A percentile compares a stretch with the other conserved stretches of the same genome.
phyloP scores from a whole-genome alignment of 1,140 invertebrate genomes.

The Solenopsis fugax region DNA sequence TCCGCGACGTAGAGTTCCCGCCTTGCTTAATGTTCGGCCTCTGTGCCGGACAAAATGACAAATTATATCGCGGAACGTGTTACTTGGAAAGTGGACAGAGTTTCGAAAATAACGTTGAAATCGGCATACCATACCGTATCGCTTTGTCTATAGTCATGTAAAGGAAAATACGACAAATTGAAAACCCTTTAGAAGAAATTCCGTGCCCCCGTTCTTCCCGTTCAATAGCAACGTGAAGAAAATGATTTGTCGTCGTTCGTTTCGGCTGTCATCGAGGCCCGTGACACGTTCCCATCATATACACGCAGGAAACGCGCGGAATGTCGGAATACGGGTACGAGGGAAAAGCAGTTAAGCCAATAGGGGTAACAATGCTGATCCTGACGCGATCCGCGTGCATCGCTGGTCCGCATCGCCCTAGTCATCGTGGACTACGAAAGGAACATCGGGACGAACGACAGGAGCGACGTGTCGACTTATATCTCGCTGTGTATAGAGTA shows the following conservation, averaged over 20 bases:
- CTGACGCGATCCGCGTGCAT: conserved; percentile 51
- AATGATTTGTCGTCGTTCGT: conserved; percentile 50
- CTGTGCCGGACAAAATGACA: conserved; percentile 64
- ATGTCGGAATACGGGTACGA: conserved; percentile 7
- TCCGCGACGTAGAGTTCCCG: conserved; percentile 66
- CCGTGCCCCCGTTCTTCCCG: neutral
- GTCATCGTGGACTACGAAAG: conserved; percentile 51
- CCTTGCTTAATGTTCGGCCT: conserved; percentile 53
- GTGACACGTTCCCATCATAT: conserved; percentile 22
- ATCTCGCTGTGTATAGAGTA: conserved; percentile 74
- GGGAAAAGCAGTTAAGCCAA: conserved; percentile 68
- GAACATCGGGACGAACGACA: conserved; percentile 64
- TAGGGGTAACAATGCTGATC: conserved; percentile 72
- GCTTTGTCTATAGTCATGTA: neutral
- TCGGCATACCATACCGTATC: neutral
- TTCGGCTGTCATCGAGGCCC: conserved; percentile 53
- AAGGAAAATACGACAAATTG: conserved; percentile 38
- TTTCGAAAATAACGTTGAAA: conserved; percentile 29
- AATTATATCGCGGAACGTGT: conserved; percentile 53
- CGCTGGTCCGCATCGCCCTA: conserved; percentile 42
- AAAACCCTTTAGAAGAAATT: conserved; percentile 9
- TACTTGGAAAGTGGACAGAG: neutral
- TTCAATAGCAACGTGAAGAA: conserved; percentile 9
- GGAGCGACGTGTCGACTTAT: conserved; percentile 76
- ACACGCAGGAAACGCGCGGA: conserved; percentile 34